Conservation (phyloP, 2,888 invertebrate species). For the Lagria hirta region DNA sequence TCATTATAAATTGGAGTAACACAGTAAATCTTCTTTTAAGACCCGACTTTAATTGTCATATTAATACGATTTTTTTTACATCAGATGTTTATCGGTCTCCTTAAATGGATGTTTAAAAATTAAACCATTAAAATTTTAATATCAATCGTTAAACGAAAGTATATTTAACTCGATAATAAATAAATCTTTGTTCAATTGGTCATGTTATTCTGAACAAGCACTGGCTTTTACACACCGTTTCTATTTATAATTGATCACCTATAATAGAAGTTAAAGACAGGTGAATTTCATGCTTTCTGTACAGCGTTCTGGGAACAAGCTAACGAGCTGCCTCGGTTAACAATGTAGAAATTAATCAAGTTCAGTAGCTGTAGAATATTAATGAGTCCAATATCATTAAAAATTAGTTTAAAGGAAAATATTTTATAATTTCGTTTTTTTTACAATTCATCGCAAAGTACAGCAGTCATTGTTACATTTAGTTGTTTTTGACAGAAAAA, state of each 20-base stretch:
- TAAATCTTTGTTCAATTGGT: constrained; percentile 21
- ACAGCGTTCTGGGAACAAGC: neutral
- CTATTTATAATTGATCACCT: constrained; percentile 15
- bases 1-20: constrained; percentile 24
- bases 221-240: constrained; percentile 2
- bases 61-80: constrained; percentile 28
- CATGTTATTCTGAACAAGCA: constrained; percentile 13
- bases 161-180: constrained; percentile 11
- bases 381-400: too few species aligned
- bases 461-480: too few species aligned
- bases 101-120: constrained; percentile 30
- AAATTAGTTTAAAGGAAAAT: too few species aligned
- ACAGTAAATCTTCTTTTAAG: constrained; percentile 28
- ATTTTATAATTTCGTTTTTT: too few species aligned
- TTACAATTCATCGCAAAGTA: too few species aligned
- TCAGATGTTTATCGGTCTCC: constrained; percentile 25
- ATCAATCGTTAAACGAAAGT: constrained; percentile 14
- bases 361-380: too few species aligned
- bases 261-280: constrained; percentile 9
- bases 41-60: constrained; percentile 26
- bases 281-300: neutral
- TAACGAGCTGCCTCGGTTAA: neutral
- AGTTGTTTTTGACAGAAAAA: too few species aligned
- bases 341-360: constrained; percentile 1
- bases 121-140: constrained; percentile 29